Base-by-base conservation (phyloP, 1,140 invertebrate genomes). In the Druon quercuslanigerum region DNA sequence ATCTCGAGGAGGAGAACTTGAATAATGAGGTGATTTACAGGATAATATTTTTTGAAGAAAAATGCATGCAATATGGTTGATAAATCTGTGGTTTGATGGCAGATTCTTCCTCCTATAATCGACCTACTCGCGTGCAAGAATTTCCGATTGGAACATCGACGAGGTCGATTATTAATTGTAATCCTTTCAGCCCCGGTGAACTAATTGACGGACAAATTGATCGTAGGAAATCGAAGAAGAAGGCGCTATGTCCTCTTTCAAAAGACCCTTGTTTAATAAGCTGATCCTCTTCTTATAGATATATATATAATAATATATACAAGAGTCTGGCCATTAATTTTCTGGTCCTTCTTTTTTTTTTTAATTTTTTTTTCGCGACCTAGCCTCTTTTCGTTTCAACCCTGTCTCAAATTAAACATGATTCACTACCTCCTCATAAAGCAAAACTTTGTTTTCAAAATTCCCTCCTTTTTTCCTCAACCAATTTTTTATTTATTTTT, bases 121-220 rank as follows among this genome's bases (percentile, higher is more conserved):
- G 25, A 33, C 25, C 25, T 33, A 33, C 25, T 66, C 60, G 60
- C 60, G 60, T 66, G 60, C 60, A 66, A 66, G 25, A 40, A 66
- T 66, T 66, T 20, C 60, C 60, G 60, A 66, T 66, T 66, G 57
- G 57, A 66, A 33, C 60, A 13, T 20, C 33, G 60, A 46, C 60
- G 60, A 40, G 60, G 25, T 66, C 60, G 60, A 66, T 66, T 66
- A 66, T 66, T 66, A 66, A 66, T 66, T 66, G 60, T 40, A 66
- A 66, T 66, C 60, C 60, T 66, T 66, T 66, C 60, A 66, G 60
- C 60, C 20, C 60, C 25, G n/a, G 60, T 33, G 60, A 14, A 66
- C 60, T 66, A 66, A 66, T 66, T 66, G 60, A 66, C 60, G 60
- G 60, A 66, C 60, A 66, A 66, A 66, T 66, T 66, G 60, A 66